Conservation (phyloP, 1,140 invertebrate species). For the Tetramorium parvispinum region DNA sequence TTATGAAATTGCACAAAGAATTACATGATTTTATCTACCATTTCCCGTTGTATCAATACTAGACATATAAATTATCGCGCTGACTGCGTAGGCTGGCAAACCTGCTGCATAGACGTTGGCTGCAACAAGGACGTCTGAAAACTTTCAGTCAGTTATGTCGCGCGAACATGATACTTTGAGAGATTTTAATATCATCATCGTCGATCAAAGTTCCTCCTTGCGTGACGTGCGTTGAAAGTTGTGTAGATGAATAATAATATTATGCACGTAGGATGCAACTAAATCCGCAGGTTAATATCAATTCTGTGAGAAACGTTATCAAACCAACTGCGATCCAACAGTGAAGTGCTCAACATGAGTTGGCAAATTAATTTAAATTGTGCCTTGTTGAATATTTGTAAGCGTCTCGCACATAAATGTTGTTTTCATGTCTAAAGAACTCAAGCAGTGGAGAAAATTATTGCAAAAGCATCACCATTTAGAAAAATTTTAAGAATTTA, state of each 20-base stretch:
- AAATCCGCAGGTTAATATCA: background rate
- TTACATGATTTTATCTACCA: background rate
- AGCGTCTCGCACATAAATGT: background rate
- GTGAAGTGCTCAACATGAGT: background rate
- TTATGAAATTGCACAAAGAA: conserved; percentile 19
- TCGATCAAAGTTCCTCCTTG: conserved; percentile 12
- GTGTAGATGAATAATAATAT: conserved; percentile 21
- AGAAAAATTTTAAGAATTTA: background rate
- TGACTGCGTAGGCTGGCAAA: conserved; percentile 19
- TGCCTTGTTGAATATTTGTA: background rate
- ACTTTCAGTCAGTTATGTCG: conserved; percentile 22
- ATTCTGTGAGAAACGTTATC: background rate
- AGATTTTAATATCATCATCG: conserved; percentile 31
- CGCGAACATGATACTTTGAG: background rate
- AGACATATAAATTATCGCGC: conserved; percentile 18
- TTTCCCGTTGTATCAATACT: conserved; percentile 18
- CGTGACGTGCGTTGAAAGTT: background rate
- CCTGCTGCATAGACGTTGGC: background rate
- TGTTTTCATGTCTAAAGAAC: background rate
- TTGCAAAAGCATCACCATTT: background rate
- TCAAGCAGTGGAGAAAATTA: background rate
- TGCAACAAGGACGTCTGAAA: conserved; percentile 29
- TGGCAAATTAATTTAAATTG: background rate
- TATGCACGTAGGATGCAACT: background rate
- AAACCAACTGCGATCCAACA: background rate